These are phyloP conservation scores for Corythoichthys haematopterus DNA, from an alignment of 2,113 vertebrate species.

Conservation along the genomic window DNA sequence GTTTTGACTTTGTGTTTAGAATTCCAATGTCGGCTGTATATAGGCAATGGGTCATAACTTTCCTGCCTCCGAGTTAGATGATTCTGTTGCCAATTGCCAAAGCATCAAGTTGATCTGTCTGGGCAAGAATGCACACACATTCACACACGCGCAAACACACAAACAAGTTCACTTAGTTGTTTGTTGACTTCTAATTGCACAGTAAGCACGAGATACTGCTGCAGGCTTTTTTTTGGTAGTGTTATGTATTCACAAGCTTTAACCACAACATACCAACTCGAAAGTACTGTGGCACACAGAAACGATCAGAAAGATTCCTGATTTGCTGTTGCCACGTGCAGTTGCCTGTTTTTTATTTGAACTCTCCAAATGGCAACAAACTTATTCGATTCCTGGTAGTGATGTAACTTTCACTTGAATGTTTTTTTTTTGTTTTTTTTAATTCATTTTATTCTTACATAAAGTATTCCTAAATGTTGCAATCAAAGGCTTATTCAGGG, in stretches of 20 bases:
- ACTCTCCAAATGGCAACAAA: constrained; percentile 32
- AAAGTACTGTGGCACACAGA: constrained; percentile 42
- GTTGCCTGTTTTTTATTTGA: constrained; percentile 40
- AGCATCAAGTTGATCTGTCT: constrained; percentile 37
- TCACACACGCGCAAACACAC: background rate
- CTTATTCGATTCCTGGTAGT: constrained; percentile 12
- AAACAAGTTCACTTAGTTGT: constrained; percentile 16
- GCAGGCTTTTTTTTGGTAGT: background rate
- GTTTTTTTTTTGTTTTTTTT: background rate
- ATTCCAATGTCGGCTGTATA: too few species aligned
- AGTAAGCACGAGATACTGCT: constrained; percentile 12
- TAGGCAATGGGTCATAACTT: background rate
- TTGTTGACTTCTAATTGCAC: constrained; percentile 29
- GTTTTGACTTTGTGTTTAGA: too few species aligned
- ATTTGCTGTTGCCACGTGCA: constrained; percentile 13
- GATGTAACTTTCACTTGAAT: constrained; percentile 11
- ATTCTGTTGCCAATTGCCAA: constrained; percentile 12
- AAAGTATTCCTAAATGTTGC: background rate
- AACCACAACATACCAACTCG: constrained; percentile 29
- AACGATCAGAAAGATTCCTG: constrained; percentile 15
- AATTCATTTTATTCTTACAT: background rate
- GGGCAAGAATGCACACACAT: constrained; percentile 13
- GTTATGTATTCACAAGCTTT: background rate
- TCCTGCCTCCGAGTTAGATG: background rate
- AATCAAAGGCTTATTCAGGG: background rate